Percentiles rank a stretch among this genome's conserved stretches.
Conservation (phyloP, 30 jellyfish, hydroid and myxozoan species). For the Pseudorhiza aurosa region DNA sequence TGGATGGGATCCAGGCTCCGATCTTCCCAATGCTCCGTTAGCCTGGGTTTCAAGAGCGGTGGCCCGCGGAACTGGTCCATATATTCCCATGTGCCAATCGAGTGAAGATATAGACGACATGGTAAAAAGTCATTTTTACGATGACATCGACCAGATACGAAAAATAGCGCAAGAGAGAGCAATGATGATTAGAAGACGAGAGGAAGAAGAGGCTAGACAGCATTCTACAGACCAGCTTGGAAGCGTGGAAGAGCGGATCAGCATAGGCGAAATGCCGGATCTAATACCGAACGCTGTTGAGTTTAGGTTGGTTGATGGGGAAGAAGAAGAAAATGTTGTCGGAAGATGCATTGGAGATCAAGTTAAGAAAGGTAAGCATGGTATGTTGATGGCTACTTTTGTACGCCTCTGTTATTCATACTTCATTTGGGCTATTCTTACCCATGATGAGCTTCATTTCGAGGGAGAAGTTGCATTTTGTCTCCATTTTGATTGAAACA, state of each 20-base stretch:
- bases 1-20: neutral
- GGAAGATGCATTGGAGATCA: neutral
- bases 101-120: conserved; percentile 49
- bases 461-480: too few species aligned
- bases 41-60: conserved; percentile 62
- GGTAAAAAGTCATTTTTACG: conserved; percentile 68
- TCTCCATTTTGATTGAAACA: too few species aligned
- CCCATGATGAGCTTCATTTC: too few species aligned
- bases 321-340: neutral
- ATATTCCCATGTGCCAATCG: conserved; percentile 53
- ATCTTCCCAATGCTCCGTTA: conserved; percentile 13
- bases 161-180: conserved; percentile 70
- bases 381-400: too few species aligned
- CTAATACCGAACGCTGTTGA: conserved; percentile 51
- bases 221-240: neutral
- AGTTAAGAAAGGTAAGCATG: neutral
- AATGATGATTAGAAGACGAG: conserved; percentile 58
- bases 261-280: conserved; percentile 68
- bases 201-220: conserved; percentile 50
- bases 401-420: too few species aligned
- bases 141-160: conserved; percentile 68
- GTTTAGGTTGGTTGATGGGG: neutral
- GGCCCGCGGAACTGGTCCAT: conserved; percentile 60
- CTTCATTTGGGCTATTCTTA: too few species aligned
- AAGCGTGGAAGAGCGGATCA: conserved; percentile 13